phyloP scores from a whole-genome alignment of 1,140 invertebrate species.

The Ditylenchus dipsaci region DNA sequence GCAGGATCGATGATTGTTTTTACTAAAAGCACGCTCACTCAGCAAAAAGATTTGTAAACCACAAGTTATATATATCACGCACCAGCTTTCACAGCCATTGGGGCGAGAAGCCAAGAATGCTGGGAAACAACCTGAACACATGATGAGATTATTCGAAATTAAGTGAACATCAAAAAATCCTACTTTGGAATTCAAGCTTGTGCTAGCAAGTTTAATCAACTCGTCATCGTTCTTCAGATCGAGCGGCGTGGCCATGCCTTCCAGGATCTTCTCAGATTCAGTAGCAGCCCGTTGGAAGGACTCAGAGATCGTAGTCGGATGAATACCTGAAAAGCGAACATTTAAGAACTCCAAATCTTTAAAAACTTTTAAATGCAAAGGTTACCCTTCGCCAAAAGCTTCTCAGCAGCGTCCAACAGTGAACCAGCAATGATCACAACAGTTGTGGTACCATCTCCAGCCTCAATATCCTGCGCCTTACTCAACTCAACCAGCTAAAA shows the following conservation, averaged over 20 bases:
- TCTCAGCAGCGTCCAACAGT: slow-evolving; percentile 85
- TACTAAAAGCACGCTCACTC: too few species aligned
- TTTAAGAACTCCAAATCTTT: too few species aligned
- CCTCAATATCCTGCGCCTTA: slow-evolving; percentile 96
- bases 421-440: slow-evolving; percentile 88
- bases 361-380: slow-evolving; percentile 16
- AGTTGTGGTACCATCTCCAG: slow-evolving; percentile 96
- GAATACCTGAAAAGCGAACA: slow-evolving; percentile 69
- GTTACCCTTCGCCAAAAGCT: slow-evolving; percentile 76
- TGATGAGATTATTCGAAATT: not conserved
- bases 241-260: slow-evolving; percentile 78
- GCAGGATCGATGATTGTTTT: slow-evolving; percentile 73
- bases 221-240: slow-evolving; percentile 80
- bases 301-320: slow-evolving; percentile 94
- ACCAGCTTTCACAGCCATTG: slow-evolving; percentile 89
- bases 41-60: too few species aligned
- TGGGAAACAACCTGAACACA: slow-evolving; percentile 77
- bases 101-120: slow-evolving; percentile 85
- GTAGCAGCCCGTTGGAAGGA: slow-evolving; percentile 84
- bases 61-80: too few species aligned
- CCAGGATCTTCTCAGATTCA: slow-evolving; percentile 79
- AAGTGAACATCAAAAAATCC: not conserved
- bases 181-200: slow-evolving; percentile 94
- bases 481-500: slow-evolving; percentile 89
- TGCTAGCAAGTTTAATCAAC: slow-evolving; percentile 87